Percentiles rank a stretch among this genome's conserved stretches.
phyloP scores from a whole-genome alignment of 2,888 invertebrate species.

The Drosophila maculinotata region DNA sequence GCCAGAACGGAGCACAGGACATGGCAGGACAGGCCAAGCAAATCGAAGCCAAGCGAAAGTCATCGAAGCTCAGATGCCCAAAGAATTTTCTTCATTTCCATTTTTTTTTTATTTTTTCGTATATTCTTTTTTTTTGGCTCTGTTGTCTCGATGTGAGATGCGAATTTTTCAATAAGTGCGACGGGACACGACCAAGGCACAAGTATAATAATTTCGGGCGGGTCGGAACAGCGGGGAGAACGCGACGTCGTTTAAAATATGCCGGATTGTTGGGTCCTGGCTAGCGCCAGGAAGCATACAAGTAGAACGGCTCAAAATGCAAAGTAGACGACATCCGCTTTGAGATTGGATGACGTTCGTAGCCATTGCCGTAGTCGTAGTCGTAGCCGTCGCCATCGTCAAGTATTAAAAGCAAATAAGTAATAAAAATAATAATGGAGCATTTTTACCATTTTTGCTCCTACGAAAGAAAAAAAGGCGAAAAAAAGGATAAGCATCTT shows the following conservation, averaged over 20 bases:
- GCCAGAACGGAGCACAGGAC: conserved; percentile 36
- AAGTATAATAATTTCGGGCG: conserved; percentile 68
- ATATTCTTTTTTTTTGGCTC: conserved; percentile 14
- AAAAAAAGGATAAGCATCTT: conserved; percentile 80
- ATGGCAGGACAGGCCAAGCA: conserved; percentile 18
- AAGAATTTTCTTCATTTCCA: conserved; percentile 35
- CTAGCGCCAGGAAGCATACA: conserved; percentile 77
- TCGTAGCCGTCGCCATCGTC: conserved; percentile 59
- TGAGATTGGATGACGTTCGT: conserved; percentile 79
- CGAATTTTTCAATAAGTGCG: conserved; percentile 81
- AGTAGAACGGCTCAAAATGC: conserved; percentile 81
- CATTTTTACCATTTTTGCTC: conserved; percentile 79
- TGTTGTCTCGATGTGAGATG: conserved; percentile 50
- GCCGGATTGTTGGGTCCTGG: conserved; percentile 65
- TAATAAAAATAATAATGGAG: conserved; percentile 81
- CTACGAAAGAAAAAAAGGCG: conserved; percentile 47
- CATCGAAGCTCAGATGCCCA: conserved; percentile 64
- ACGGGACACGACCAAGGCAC: conserved; percentile 51
- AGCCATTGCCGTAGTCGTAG: conserved; percentile 17
- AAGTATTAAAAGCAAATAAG: conserved; percentile 81
- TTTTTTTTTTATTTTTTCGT: conserved; percentile 8
- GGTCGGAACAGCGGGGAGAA: conserved; percentile 20
- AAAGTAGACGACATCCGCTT: conserved; percentile 81
- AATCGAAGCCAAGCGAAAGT: conserved; percentile 62
- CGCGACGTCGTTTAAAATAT: conserved; percentile 76